Conservation (phyloP, 53 echinoderm and acorn worm genomes). For the Stichopus horrens region DNA sequence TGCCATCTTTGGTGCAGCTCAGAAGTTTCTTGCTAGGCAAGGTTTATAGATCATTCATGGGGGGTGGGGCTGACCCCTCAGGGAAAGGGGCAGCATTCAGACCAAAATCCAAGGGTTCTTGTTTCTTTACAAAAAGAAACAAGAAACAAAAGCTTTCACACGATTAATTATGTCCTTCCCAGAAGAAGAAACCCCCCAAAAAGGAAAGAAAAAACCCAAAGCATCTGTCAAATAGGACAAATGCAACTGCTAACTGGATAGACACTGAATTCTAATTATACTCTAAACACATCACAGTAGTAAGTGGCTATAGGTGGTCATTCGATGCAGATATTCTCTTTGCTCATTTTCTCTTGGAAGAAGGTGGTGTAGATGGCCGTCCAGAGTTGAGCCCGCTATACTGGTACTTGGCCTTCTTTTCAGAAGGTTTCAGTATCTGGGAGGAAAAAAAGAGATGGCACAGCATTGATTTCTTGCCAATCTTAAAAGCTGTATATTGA, state of each 20-base stretch:
- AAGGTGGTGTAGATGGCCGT: conserved; percentile 89
- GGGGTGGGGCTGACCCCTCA: too few relatives aligned
- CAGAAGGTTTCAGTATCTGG: conserved; percentile 96
- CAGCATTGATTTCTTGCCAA: too few relatives aligned
- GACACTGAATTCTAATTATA: not conserved
- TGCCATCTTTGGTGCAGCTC: too few relatives aligned
- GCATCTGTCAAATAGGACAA: not conserved
- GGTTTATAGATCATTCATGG: too few relatives aligned
- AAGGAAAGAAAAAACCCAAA: too few relatives aligned
- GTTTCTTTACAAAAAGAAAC: too few relatives aligned
- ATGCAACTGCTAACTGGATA: not conserved
- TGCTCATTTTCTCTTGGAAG: conserved; percentile 37
- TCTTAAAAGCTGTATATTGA: not conserved
- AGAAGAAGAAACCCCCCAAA: too few relatives aligned
- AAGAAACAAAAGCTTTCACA: too few relatives aligned
- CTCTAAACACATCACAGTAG: conserved; percentile 24
- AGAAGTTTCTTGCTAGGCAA: too few relatives aligned
- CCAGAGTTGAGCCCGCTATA: conserved; percentile 97
- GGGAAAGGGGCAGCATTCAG: too few relatives aligned
- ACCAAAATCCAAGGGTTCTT: too few relatives aligned
- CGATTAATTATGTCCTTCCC: too few relatives aligned
- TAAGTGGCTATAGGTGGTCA: not conserved
- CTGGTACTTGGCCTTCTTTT: conserved; percentile 99
- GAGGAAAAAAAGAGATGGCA: not conserved
- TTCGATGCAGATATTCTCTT: not conserved